Evolutionary conservation across 1,140 invertebrate species (phyloP).

Genomic region (Papilio machaon): DNA sequence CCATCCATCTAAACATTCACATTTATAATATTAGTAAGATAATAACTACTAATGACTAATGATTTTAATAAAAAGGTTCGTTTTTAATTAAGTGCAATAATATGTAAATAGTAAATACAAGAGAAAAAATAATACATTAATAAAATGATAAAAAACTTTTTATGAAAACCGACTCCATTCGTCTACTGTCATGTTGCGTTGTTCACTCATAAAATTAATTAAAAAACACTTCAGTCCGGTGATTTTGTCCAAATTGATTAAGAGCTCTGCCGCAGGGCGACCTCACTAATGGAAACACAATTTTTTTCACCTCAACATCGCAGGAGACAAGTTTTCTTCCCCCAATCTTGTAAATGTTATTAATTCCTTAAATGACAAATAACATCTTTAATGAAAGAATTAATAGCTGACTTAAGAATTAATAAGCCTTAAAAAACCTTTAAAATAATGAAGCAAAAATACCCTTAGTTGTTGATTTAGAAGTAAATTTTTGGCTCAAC

Average conservation of each 20-base stretch:
- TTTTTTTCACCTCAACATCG: constrained; percentile 42
- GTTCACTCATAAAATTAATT: constrained; percentile 80
- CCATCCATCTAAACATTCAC: too few species aligned
- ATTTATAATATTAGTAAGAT: too few species aligned
- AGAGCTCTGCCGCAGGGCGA: constrained; percentile 63
- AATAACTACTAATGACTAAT: too few species aligned
- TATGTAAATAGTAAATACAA: too few species aligned
- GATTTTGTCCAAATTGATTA: constrained; percentile 76
- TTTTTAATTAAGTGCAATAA: too few species aligned
- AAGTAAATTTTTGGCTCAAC: neutral
- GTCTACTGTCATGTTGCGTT: constrained; percentile 52
- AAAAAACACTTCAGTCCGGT: constrained; percentile 79
- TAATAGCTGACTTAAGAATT: neutral
- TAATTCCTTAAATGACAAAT: constrained; percentile 25
- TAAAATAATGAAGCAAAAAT: neutral
- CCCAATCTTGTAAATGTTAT: constrained; percentile 22
- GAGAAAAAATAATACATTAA: too few species aligned
- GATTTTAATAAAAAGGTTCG: too few species aligned
- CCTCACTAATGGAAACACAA: constrained; percentile 73
- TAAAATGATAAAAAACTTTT: too few species aligned
- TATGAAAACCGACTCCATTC: constrained; percentile 45
- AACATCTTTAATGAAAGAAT: constrained; percentile 1
- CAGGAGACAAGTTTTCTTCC: constrained; percentile 34
- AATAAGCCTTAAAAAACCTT: neutral
- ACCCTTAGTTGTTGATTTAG: neutral